Conservation (phyloP, 2,113 vertebrate genomes). For the Zingel zingel region DNA sequence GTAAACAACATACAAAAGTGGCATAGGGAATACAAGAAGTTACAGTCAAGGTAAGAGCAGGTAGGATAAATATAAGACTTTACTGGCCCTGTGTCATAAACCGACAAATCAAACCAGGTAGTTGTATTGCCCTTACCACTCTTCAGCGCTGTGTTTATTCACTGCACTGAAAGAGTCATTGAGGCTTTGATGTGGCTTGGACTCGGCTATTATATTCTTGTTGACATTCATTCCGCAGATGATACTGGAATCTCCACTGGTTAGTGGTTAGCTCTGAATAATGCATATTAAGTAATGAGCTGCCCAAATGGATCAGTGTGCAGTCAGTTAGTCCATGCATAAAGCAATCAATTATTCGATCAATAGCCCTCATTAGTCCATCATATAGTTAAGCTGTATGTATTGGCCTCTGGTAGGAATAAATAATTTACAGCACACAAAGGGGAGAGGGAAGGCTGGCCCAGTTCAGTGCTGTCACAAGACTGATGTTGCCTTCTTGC, state of each 20-base stretch:
- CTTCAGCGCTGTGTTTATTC: slow-evolving; percentile 29
- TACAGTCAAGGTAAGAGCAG: slow-evolving; percentile 33
- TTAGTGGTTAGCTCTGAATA: slow-evolving; percentile 81
- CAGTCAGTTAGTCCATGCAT: slow-evolving; percentile 83
- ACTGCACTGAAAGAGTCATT: slow-evolving; percentile 46
- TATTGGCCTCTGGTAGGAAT: slow-evolving; percentile 69
- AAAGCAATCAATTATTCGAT: slow-evolving; percentile 88
- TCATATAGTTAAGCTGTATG: slow-evolving; percentile 83
- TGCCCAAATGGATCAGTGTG: slow-evolving; percentile 80
- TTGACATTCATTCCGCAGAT: slow-evolving; percentile 63
- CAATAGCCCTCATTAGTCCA: slow-evolving; percentile 83
- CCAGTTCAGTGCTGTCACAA: slow-evolving; percentile 45
- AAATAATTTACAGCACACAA: slow-evolving; percentile 79
- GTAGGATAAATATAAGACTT: slow-evolving; percentile 30
- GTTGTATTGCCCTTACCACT: slow-evolving; percentile 37
- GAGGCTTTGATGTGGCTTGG: slow-evolving; percentile 40
- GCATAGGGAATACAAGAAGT: slow-evolving; percentile 29
- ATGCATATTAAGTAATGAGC: slow-evolving; percentile 86
- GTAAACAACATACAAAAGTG: slow-evolving; percentile 15
- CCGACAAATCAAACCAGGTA: slow-evolving; percentile 43
- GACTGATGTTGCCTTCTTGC: slow-evolving; percentile 25
- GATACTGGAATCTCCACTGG: slow-evolving; percentile 58
- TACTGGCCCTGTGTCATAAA: slow-evolving; percentile 27
- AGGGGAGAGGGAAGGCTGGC: slow-evolving; percentile 45
- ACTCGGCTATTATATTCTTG: slow-evolving; percentile 58